Conservation (phyloP, 2,113 vertebrate genomes). For the Gorsachius goisagi region DNA sequence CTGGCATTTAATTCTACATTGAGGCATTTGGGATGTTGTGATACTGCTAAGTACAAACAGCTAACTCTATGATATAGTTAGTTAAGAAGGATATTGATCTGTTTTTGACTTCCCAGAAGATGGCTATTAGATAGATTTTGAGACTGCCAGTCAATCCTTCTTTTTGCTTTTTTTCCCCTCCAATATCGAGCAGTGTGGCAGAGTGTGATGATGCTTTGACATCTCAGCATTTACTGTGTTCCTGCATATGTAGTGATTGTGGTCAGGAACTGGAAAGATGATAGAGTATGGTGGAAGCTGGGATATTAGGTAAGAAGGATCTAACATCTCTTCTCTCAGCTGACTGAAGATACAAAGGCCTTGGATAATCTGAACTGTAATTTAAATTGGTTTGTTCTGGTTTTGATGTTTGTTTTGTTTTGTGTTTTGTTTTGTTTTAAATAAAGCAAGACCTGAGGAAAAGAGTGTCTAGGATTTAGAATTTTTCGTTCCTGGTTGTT, state of each 20-base stretch:
- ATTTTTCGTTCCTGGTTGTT: neutral
- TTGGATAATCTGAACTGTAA: neutral
- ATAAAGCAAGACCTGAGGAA: neutral
- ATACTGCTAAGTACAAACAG: neutral
- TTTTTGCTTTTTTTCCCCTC: fast-evolving
- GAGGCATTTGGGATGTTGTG: neutral
- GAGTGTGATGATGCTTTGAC: neutral
- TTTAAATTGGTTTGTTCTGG: neutral
- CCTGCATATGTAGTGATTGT: neutral
- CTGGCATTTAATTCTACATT: neutral
- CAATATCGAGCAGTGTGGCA: fast-evolving
- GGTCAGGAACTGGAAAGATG: neutral
- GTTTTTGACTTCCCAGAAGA: neutral
- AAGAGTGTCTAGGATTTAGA: neutral
- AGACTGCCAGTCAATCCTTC: neutral
- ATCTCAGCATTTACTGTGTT: neutral
- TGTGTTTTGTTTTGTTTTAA: neutral
- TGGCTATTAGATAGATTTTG: neutral
- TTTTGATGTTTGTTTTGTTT: neutral
- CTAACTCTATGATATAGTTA: neutral
- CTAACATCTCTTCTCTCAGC: neutral
- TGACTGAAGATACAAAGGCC: neutral
- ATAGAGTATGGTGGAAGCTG: neutral
- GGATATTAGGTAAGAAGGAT: neutral
- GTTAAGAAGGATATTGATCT: neutral